Conservation (phyloP, 2,797 vertebrate species). For the Danio choprae region DNA sequence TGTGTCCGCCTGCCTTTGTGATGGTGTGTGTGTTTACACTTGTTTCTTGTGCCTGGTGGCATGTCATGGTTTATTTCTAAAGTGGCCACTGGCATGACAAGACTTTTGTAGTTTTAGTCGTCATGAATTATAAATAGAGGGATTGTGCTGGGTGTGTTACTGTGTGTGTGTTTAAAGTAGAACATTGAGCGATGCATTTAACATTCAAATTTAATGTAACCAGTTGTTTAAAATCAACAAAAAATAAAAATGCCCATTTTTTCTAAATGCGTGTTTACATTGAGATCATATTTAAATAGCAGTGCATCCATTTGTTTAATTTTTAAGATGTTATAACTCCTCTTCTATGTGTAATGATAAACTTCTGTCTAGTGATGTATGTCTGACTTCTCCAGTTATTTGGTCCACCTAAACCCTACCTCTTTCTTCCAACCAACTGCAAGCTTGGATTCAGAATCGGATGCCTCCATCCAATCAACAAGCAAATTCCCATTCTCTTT, state of each 20-base stretch:
- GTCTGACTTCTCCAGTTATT: background rate
- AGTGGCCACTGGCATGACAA: slow-evolving; percentile 30
- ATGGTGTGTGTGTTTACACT: slow-evolving; percentile 33
- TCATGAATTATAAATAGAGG: slow-evolving; percentile 23
- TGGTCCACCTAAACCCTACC: background rate
- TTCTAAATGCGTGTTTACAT: too few relatives aligned
- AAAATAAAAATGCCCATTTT: too few relatives aligned
- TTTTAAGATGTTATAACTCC: background rate
- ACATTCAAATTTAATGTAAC: background rate
- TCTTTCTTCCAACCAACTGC: background rate
- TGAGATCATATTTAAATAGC: too few relatives aligned
- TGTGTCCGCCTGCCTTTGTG: slow-evolving; percentile 27
- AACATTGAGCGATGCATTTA: background rate
- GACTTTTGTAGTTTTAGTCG: slow-evolving; percentile 5
- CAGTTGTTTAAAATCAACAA: background rate
- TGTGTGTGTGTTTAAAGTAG: background rate
- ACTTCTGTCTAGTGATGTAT: background rate
- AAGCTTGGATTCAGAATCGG: background rate
- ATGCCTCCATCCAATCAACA: background rate
- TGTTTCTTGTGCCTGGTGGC: background rate
- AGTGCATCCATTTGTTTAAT: background rate
- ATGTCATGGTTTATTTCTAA: slow-evolving; percentile 39
- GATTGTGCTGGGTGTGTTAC: slow-evolving; percentile 4
- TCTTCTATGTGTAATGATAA: too few relatives aligned
- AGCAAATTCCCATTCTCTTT: too few relatives aligned